Conservation (phyloP, 1,140 invertebrate species). For the Leptoteleia sp. region DNA sequence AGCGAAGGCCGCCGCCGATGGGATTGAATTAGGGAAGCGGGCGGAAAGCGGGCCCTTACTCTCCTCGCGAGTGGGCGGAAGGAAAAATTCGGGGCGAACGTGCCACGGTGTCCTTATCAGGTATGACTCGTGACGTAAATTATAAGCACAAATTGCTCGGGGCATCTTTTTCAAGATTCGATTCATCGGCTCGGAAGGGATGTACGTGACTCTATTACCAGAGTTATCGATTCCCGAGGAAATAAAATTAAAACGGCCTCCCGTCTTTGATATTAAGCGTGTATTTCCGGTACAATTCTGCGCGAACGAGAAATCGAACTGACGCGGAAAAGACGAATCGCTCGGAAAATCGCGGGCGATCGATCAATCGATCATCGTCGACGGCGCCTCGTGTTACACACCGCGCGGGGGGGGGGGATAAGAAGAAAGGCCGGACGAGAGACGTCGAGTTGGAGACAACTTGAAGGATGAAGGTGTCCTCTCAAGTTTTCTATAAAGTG, state of each 20-base stretch:
- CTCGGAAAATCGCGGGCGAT: no score
- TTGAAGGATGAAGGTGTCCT: slow-evolving; percentile 52
- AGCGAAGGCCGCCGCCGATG: slow-evolving; percentile 24
- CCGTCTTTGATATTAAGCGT: no score
- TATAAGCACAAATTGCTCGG: slow-evolving; percentile 74
- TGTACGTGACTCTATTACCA: no score
- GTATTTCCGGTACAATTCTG: no score
- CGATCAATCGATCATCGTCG: no score
- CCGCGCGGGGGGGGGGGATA: slow-evolving; percentile 15
- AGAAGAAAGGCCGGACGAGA: slow-evolving; percentile 23
- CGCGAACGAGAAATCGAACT: no score
- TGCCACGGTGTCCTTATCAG: slow-evolving; percentile 65
- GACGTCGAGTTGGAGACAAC: slow-evolving; percentile 34
- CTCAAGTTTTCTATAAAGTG: slow-evolving; percentile 40
- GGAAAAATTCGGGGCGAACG: slow-evolving; percentile 49
- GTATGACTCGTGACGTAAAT: slow-evolving; percentile 76
- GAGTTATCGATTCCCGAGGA: no score
- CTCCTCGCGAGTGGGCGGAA: slow-evolving; percentile 36
- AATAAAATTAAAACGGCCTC: no score
- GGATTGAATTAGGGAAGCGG: slow-evolving; percentile 55
- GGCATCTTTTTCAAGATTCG: no score
- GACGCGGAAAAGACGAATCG: no score
- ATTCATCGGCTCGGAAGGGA: no score
- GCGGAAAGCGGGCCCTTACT: slow-evolving; percentile 44
- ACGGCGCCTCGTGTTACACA: no score